phyloP scores from a whole-genome alignment of 92 coral and sea anemone genomes.

The Porites divaricata region DNA sequence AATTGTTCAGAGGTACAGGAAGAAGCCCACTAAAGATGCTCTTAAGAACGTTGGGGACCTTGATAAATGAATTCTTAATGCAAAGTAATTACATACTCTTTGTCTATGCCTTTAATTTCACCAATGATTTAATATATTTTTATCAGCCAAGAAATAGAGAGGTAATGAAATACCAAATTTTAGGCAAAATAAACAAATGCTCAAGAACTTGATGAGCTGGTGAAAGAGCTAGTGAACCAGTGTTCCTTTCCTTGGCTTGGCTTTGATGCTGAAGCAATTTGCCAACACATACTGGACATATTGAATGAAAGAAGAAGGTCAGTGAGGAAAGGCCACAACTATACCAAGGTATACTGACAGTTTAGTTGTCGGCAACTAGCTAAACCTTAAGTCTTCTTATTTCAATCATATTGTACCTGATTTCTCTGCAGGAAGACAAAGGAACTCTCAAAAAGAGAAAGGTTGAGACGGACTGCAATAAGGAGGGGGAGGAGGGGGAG shows the following conservation, averaged over 20 bases:
- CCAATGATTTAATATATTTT: too few species aligned
- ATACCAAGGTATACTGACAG: background rate
- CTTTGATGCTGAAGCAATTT: conserved; percentile 16
- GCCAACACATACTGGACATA: conserved; percentile 19
- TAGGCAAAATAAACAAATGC: background rate
- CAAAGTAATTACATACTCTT: too few species aligned
- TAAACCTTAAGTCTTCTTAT: background rate
- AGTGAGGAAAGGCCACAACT: conserved; percentile 1
- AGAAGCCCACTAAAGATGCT: background rate
- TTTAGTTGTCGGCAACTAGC: background rate
- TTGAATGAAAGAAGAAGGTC: conserved; percentile 9
- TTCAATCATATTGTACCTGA: background rate
- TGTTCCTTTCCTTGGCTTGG: conserved; percentile 6
- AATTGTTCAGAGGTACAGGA: background rate
- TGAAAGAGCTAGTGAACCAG: conserved; percentile 7
- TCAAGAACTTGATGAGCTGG: background rate
- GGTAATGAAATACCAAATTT: conserved; percentile 9
- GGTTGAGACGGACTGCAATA: too few species aligned
- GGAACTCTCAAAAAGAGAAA: background rate
- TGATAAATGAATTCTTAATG: background rate
- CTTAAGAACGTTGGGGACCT: conserved; percentile 12
- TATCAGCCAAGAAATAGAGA: conserved; percentile 11
- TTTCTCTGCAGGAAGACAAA: background rate
- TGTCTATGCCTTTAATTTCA: too few species aligned
- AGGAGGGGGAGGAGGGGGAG: background rate